Conservation (phyloP, 2,888 invertebrate species). For the Dendrolimus houi region DNA sequence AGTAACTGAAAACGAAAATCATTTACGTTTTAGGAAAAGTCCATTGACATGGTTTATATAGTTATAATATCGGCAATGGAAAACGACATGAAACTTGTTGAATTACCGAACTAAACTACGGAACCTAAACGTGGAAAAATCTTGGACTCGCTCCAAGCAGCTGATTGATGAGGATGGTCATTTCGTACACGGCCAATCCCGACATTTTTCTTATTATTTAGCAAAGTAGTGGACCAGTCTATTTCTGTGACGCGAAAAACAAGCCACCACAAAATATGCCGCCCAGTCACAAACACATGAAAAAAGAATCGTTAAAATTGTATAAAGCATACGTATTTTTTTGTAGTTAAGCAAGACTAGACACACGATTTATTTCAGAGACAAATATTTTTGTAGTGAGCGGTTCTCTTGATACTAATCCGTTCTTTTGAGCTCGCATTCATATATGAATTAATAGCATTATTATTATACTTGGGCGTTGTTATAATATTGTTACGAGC, state of each 20-base stretch:
- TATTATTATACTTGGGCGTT: too few species aligned
- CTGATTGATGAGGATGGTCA: constrained; percentile 77
- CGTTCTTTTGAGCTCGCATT: not conserved
- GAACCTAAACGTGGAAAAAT: constrained; percentile 75
- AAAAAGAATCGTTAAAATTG: constrained; percentile 24
- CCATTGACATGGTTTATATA: too few species aligned
- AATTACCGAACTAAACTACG: constrained; percentile 69
- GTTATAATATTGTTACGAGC: too few species aligned
- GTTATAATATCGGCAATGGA: not conserved
- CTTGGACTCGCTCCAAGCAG: constrained; percentile 71
- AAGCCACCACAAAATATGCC: constrained; percentile 60
- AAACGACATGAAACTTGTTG: constrained; percentile 47
- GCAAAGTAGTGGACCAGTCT: constrained; percentile 70
- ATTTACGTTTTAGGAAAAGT: too few species aligned
- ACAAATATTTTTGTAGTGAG: not conserved
- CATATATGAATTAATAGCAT: not conserved
- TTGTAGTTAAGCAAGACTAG: constrained; percentile 8
- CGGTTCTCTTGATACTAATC: not conserved
- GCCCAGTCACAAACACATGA: constrained; percentile 29
- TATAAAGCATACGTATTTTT: constrained; percentile 15
- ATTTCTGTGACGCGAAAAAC: constrained; percentile 72
- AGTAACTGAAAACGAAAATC: too few species aligned
- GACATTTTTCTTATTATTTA: constrained; percentile 75
- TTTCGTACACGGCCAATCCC: constrained; percentile 75
- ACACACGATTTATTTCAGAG: not conserved